Percentiles rank a stretch among this genome's conserved stretches.
phyloP scores from a whole-genome alignment of 2,113 vertebrate species.

The Lanius ludovicianus region DNA sequence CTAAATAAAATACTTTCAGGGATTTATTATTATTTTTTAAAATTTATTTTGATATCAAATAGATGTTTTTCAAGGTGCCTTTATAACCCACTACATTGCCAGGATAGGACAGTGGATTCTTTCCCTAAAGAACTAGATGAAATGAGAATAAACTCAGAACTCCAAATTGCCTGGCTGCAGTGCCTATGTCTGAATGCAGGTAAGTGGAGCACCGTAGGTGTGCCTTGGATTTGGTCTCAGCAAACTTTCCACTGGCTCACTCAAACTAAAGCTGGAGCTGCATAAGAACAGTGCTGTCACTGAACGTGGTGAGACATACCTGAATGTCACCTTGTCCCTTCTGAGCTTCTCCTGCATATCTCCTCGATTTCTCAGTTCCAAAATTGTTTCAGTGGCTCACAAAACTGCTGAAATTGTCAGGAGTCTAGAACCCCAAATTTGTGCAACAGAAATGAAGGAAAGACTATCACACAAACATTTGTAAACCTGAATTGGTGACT shows the following conservation, averaged over 20 bases:
- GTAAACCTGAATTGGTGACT: not conserved
- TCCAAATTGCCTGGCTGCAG: not conserved
- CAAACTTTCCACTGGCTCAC: accelerated
- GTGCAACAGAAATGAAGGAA: not conserved
- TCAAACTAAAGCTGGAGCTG: not conserved
- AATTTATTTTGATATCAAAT: not conserved
- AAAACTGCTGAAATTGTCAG: not conserved
- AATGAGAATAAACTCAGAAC: not conserved
- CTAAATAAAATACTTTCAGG: not conserved
- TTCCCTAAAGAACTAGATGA: not conserved
- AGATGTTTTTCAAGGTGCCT: not conserved
- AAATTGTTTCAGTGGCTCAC: not conserved
- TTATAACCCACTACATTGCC: not conserved
- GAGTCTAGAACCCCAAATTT: not conserved
- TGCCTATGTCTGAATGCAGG: not conserved
- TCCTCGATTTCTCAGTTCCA: not conserved
- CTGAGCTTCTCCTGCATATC: not conserved
- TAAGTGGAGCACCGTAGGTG: not conserved
- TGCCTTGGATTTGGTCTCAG: not conserved
- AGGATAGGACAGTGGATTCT: not conserved
- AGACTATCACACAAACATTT: not conserved
- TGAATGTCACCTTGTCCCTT: not conserved
- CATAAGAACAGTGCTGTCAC: not conserved
- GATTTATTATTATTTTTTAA: not conserved
- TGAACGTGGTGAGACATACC: not conserved